Conservation (phyloP, 1,140 invertebrate species). For the Coenobita brevimanus region DNA sequence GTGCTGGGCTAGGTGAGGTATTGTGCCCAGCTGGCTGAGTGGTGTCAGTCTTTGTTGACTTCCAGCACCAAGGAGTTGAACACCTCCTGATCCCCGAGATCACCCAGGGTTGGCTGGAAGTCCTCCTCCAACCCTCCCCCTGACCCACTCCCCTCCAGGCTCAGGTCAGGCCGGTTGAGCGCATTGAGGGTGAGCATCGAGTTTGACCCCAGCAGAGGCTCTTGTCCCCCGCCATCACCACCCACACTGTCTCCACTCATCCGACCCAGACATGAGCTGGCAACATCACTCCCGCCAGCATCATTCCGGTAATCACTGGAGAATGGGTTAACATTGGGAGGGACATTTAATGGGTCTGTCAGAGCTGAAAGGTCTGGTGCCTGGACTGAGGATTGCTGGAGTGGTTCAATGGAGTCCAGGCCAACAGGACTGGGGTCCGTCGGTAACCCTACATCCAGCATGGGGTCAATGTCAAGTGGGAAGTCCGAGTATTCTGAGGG, state of each 20-base stretch:
- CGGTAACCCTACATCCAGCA: slow-evolving; percentile 72
- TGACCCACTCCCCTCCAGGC: background rate
- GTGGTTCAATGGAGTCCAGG: slow-evolving; percentile 71
- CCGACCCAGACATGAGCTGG: slow-evolving; percentile 35
- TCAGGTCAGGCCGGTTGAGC: slow-evolving; percentile 42
- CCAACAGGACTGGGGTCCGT: slow-evolving; percentile 73
- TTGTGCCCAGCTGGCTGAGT: slow-evolving; percentile 58
- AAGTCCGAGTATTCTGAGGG: slow-evolving; percentile 83
- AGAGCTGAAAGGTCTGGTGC: slow-evolving; percentile 50
- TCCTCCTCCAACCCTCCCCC: slow-evolving; percentile 48
- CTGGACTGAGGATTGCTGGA: slow-evolving; percentile 70
- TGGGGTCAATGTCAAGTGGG: slow-evolving; percentile 75
- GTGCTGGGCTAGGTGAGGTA: slow-evolving; percentile 41
- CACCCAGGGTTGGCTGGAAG: slow-evolving; percentile 59
- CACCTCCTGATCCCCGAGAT: slow-evolving; percentile 60
- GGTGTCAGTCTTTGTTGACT: slow-evolving; percentile 66
- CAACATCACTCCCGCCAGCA: slow-evolving; percentile 61
- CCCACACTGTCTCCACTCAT: background rate
- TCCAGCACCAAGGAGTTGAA: slow-evolving; percentile 64
- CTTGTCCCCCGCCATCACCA: background rate
- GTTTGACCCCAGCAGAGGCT: slow-evolving; percentile 19
- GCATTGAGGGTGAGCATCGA: slow-evolving; percentile 63
- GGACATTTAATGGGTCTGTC: slow-evolving; percentile 68
- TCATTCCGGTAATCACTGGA: slow-evolving; percentile 70
- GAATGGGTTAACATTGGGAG: slow-evolving; percentile 70